Base-by-base conservation (phyloP, 1,140 invertebrate species). In the Oscheius sp. region DNA sequence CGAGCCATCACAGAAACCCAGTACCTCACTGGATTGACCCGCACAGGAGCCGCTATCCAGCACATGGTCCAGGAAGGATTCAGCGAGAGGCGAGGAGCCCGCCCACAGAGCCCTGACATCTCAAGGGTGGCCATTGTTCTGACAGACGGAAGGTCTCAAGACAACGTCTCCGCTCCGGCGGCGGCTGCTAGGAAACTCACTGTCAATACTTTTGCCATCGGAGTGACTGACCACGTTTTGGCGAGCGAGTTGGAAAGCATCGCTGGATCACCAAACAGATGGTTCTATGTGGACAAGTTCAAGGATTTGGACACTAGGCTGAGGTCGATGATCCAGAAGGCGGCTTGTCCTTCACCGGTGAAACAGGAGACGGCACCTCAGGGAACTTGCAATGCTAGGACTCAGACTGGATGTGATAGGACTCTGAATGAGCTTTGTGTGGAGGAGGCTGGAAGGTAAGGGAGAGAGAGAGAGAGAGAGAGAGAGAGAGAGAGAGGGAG, bases 221-320 rank as follows among this genome's bases (percentile, higher is more conserved):
- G 72, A 42, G 82, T 83, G 3, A 83, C 82, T 31, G 82, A 83
- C 68, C 82, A 83, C 78, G 82, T 83, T 26, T 69, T 83, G 35
- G 81, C 81, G 13, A 77, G 77, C 32, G 82, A 83, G 68, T 69
- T 83, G 31, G 83, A 84, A 64, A 71, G 78, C 1, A 83, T 83
- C 36, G 75, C 82, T 64, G 82, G 82, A n/a, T 82, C 81, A 2
- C 80, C 83, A 7, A 76, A 81, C 64, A 74, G 81, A 46, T 83
- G 82, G 82, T 83, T 83, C 68, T 84, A 84, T 62, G 82, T 83
- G 28, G 81, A 84, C 36, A 80, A 81, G 13, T 83, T 83, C 80
- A 83, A 84, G 62, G 82, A 83, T 73, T 64, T 83, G 42, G 83
- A 83, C 59, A 83, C 82, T 36, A 64, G 82, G 45, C 79, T 83